Conservation (phyloP, 2,113 vertebrate species). For the Hassar affinis region DNA sequence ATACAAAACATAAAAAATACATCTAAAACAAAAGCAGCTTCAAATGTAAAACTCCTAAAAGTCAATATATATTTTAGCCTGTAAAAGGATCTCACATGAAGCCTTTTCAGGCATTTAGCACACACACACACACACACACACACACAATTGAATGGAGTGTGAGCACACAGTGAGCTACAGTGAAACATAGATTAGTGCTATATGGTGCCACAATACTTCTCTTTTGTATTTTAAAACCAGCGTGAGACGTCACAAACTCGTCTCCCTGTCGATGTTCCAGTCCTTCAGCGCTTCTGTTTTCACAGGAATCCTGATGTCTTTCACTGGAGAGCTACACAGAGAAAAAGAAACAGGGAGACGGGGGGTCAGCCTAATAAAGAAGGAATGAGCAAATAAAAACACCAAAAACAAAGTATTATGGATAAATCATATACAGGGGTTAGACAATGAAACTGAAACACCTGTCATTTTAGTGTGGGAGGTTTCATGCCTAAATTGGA, state of each 20-base stretch:
- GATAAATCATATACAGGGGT: no score
- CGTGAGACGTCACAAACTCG: conserved; percentile 89
- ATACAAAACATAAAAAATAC: conserved; percentile 78
- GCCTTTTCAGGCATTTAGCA: neutral
- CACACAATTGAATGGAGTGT: conserved; percentile 33
- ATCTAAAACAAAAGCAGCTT: conserved; percentile 63
- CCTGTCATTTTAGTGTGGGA: no score
- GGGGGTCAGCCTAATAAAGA: neutral
- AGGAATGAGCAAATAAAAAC: neutral
- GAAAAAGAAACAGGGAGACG: neutral
- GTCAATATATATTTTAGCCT: conserved; percentile 37
- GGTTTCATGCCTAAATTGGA: no score
- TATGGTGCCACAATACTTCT: conserved; percentile 77
- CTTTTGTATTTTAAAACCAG: conserved; percentile 64
- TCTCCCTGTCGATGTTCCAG: conserved; percentile 93
- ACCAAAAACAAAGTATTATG: neutral
- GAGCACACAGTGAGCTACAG: conserved; percentile 61
- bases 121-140: conserved; percentile 37
- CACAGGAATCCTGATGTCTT: conserved; percentile 78
- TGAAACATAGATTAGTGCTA: conserved; percentile 68
- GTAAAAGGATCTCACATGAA: conserved; percentile 42
- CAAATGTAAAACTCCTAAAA: conserved; percentile 58
- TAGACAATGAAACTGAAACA: no score
- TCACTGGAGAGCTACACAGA: conserved; percentile 67
- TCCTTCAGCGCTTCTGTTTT: conserved; percentile 80